These are phyloP conservation scores for Spea bombifrons DNA, from an alignment of 2,113 vertebrate species.

Conservation along the genomic window DNA sequence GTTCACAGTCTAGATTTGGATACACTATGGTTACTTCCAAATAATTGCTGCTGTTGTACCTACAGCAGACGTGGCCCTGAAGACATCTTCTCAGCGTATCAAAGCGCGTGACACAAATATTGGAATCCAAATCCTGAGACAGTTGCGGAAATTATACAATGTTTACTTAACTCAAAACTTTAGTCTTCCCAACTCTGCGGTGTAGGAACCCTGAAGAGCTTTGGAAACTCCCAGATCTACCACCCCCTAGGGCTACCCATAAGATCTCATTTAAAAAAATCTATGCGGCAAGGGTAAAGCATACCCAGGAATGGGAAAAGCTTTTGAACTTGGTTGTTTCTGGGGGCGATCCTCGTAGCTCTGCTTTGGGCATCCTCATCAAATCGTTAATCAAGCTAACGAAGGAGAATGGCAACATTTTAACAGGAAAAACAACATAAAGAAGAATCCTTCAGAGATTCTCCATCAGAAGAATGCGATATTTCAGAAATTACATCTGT, in stretches of 20 bases:
- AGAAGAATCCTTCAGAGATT: not conserved
- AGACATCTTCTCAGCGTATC: not conserved
- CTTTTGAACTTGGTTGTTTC: conserved; percentile 40
- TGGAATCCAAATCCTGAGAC: not conserved
- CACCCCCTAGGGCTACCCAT: conserved; percentile 10
- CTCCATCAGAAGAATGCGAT: too few species aligned
- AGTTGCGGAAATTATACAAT: not conserved
- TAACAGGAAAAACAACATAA: conserved; percentile 25
- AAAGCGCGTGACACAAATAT: not conserved
- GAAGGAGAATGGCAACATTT: conserved; percentile 28
- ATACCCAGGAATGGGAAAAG: conserved; percentile 15
- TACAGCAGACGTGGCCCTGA: not conserved
- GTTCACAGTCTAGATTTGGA: too few species aligned
- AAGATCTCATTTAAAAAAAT: conserved; percentile 30
- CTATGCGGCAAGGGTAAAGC: conserved; percentile 1
- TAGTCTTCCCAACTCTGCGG: not conserved
- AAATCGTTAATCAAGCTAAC: conserved; percentile 33
- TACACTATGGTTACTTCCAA: too few species aligned
- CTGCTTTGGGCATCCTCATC: conserved; percentile 10
- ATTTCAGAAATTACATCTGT: too few species aligned
- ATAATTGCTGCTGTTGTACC: too few species aligned
- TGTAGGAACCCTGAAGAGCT: not conserved
- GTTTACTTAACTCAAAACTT: conserved; percentile 6
- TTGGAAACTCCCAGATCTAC: not conserved
- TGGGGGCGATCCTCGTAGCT: conserved; percentile 13